Evolutionary conservation across 30 jellyfish, hydroid and myxozoan species (phyloP), one percentile per base, ranked within the genome.

Genomic region (Hydractinia symbiolongicarpus): DNA sequence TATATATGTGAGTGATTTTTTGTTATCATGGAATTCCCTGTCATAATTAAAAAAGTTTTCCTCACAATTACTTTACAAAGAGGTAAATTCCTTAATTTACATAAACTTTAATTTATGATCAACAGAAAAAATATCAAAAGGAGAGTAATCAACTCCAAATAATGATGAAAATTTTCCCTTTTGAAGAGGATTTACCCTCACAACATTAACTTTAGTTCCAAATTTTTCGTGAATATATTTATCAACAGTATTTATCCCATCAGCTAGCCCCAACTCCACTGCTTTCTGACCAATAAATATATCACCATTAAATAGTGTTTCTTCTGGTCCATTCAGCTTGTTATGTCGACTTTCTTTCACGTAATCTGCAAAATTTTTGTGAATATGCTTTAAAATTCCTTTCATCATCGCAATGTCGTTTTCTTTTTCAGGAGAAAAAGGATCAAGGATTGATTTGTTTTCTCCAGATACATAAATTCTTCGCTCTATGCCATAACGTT

Each of bases 231-330:
- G 19, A 51, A 64, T 8, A 4, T 64, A 64, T 44, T 64, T 64
- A 64, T 64, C 74, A 64, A n/a, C 52, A 51, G 17, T 93, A 49
- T 72, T 61, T 6, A 82, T 55, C 7, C 95, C 97, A 76, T 90
- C 96, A 61, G 86, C 83, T 72, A 90, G 74, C 4, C 97, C 97
- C 52, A 81, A 74, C 55, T 86, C 73, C 30, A 82, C 83, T 13
- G 95, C 97, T 15, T 64, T 58, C 60, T 56, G 40, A 4, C 91
- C 96, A 9, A 81, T 64, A 71, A 83, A 90, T 44, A 83, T 50
- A 61, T 90, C 97, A 7, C 96, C 97, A 76, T 78, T 88, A 73
- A 90, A 90, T 2, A 90, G 40, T 6, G 93, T 81, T 72, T 81
- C 81, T 72, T 86, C 94, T 9, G 82, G 70, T 68, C 51, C 50